Evolutionary conservation across 1,140 invertebrate species (phyloP).

Genomic region (Lysiphlebus fabarum): DNA sequence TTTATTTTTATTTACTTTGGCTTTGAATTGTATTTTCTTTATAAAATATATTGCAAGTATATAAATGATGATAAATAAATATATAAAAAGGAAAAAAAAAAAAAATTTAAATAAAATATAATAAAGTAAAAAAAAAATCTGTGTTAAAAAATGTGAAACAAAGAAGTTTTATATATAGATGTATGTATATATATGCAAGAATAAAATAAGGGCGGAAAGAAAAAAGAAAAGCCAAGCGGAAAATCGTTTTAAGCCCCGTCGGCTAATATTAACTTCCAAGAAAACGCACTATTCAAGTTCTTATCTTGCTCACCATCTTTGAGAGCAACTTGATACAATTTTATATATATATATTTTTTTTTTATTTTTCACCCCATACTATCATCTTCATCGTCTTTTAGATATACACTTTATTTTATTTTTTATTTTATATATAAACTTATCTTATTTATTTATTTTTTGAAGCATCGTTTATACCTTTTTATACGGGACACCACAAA

Average conservation of each 20-base stretch:
- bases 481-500: too few relatives aligned
- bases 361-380: neutral
- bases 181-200: neutral
- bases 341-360: neutral
- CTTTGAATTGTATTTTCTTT: constrained; percentile 6
- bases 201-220: constrained; percentile 25
- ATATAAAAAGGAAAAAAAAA: neutral
- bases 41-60: neutral
- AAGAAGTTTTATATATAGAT: neutral
- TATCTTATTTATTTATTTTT: too few relatives aligned
- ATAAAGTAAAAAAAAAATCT: too few relatives aligned
- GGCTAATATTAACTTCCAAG: constrained; percentile 43
- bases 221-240: constrained; percentile 34
- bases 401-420: too few relatives aligned
- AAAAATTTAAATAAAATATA: neutral
- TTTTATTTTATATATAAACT: too few relatives aligned
- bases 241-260: constrained; percentile 43
- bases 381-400: too few relatives aligned
- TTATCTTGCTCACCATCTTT: constrained; percentile 30
- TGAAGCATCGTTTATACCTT: too few relatives aligned
- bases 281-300: constrained; percentile 29
- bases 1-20: neutral
- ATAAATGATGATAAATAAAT: neutral
- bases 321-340: constrained; percentile 19
- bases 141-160: neutral